Conservation (phyloP, 1,140 invertebrate genomes). For the Dinoponera quadriceps region DNA sequence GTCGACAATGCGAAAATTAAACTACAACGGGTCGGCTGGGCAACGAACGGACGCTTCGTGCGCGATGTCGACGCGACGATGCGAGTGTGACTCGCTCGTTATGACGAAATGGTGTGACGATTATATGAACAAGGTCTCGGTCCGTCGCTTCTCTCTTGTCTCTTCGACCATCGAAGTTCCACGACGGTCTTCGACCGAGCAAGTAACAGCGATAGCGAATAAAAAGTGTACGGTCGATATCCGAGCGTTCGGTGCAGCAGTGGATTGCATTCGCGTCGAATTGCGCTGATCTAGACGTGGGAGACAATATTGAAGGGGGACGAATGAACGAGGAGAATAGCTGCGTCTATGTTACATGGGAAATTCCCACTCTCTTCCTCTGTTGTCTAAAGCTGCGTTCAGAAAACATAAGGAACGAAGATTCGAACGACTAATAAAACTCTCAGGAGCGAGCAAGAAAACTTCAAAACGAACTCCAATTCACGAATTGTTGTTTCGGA, state of each 20-base stretch:
- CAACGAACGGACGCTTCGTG: constrained; percentile 58
- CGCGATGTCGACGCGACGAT: constrained; percentile 10
- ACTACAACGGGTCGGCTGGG: constrained; percentile 57
- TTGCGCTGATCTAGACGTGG: background rate
- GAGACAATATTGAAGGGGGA: background rate
- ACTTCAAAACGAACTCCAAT: no score
- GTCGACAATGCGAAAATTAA: constrained; percentile 65
- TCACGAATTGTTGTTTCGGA: no score
- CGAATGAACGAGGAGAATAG: background rate
- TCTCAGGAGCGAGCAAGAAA: no score
- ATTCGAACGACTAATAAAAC: no score
- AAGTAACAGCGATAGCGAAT: constrained; percentile 16
- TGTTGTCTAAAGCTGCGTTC: no score
- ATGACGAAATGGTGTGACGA: constrained; percentile 32
- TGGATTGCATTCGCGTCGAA: background rate
- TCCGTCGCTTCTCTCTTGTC: background rate
- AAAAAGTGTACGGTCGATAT: constrained; percentile 17
- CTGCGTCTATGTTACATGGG: background rate
- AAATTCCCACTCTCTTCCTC: background rate
- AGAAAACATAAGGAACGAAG: no score
- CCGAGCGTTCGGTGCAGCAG: constrained; percentile 9
- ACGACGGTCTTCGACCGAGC: background rate
- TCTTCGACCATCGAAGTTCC: background rate
- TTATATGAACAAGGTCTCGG: constrained; percentile 13
- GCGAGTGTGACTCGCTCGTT: constrained; percentile 25